phyloP scores from a whole-genome alignment of 2,113 vertebrate species.

The Brachypodius melanocephalos region DNA sequence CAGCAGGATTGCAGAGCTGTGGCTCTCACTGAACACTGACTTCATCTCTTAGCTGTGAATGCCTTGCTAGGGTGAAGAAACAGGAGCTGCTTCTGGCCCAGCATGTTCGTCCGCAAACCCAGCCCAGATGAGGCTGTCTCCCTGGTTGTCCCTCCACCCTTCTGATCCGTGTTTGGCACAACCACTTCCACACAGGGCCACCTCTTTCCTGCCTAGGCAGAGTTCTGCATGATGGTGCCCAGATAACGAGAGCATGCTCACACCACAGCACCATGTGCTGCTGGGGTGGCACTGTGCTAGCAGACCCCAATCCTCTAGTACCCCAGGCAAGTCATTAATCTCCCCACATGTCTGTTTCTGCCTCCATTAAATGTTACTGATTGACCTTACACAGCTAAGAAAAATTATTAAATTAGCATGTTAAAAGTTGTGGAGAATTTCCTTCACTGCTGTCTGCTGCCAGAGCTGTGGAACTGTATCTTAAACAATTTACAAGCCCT shows the following conservation, averaged over 20 bases:
- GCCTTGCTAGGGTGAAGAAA: not conserved
- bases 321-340: not conserved
- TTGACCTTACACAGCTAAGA: not conserved
- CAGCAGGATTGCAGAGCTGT: not conserved
- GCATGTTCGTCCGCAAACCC: not conserved
- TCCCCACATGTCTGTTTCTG: not conserved
- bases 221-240: accelerated
- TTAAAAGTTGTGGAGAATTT: not conserved
- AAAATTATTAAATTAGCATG: not conserved
- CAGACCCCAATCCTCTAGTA: not conserved
- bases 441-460: not conserved
- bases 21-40: not conserved
- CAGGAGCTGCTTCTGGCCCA: not conserved
- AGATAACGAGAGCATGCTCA: not conserved
- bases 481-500: not conserved
- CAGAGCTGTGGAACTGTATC: not conserved
- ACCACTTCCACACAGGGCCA: not conserved
- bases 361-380: not conserved
- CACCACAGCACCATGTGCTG: not conserved
- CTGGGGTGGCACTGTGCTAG: accelerated
- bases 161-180: not conserved
- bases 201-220: not conserved
- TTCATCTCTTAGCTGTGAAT: not conserved
- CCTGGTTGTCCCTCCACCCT: not conserved
- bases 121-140: not conserved